Percentiles rank a stretch among this genome's conserved stretches.
phyloP scores from a whole-genome alignment of 2,113 vertebrate species.

The Grallaria varia region DNA sequence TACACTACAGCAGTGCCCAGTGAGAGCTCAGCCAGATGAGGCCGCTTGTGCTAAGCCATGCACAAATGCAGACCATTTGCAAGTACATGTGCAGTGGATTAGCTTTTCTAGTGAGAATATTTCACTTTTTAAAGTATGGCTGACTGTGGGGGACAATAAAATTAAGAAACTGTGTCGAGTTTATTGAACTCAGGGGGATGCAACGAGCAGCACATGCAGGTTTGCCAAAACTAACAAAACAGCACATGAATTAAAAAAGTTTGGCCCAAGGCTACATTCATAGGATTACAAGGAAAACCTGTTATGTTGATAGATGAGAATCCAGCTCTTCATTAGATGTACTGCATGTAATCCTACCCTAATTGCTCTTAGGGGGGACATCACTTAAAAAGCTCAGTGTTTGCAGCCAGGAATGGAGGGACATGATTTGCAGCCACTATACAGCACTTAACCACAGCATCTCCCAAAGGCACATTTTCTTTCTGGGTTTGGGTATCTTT shows the following conservation, averaged over 20 bases:
- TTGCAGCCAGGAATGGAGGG: not conserved
- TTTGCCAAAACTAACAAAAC: not conserved
- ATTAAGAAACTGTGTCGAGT: not conserved
- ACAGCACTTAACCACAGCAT: not conserved
- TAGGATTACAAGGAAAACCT: not conserved
- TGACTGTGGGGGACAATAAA: not conserved
- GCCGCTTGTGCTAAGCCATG: fast-evolving
- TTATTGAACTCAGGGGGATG: not conserved
- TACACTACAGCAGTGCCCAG: not conserved
- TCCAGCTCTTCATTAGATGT: not conserved
- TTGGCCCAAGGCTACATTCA: not conserved
- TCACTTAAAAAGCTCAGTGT: not conserved
- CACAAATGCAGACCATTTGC: not conserved
- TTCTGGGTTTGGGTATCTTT: not conserved
- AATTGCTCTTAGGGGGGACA: not conserved
- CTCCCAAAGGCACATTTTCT: not conserved
- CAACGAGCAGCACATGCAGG: not conserved
- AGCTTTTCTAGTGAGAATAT: not conserved
- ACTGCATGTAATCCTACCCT: not conserved
- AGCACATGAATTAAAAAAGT: not conserved
- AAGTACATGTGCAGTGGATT: not conserved
- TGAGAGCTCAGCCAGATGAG: fast-evolving
- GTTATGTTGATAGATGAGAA: not conserved
- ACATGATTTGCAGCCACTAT: not conserved
- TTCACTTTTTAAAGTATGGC: not conserved